Conservation (phyloP, 2,113 vertebrate species). For the Anthoscopus minutus region DNA sequence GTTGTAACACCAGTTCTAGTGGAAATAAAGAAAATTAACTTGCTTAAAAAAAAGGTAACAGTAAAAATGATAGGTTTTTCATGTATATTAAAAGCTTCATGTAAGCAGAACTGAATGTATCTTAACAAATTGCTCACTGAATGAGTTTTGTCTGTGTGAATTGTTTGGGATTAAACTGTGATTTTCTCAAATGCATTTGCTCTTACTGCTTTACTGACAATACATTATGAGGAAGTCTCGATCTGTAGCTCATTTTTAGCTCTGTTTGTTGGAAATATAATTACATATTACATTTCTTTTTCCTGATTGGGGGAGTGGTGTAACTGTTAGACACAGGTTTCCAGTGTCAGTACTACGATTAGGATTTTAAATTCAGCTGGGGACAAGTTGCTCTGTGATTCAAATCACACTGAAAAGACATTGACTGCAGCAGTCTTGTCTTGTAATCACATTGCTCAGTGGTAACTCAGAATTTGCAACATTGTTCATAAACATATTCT, state of each 20-base stretch:
- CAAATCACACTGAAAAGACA: neutral
- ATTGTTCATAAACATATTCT: neutral
- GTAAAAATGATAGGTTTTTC: neutral
- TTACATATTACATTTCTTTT: neutral
- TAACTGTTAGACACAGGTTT: neutral
- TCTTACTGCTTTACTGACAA: neutral
- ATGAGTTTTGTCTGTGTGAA: neutral
- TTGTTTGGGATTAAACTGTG: neutral
- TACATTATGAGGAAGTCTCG: neutral
- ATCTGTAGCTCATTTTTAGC: neutral
- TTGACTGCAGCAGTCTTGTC: neutral
- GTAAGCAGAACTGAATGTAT: slow-evolving; percentile 3
- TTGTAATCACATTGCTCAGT: neutral
- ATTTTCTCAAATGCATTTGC: neutral
- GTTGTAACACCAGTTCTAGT: neutral
- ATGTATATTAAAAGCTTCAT: neutral
- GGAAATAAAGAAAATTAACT: neutral
- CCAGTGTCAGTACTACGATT: neutral
- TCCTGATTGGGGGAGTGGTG: neutral
- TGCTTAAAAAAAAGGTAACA: neutral
- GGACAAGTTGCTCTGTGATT: neutral
- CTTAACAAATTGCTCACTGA: slow-evolving; percentile 5
- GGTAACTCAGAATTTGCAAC: neutral
- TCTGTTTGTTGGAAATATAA: slow-evolving; percentile 16
- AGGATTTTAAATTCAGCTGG: slow-evolving; percentile 21